Conservation (phyloP, 2,888 invertebrate species). For the Lasioglossum marginatum region DNA sequence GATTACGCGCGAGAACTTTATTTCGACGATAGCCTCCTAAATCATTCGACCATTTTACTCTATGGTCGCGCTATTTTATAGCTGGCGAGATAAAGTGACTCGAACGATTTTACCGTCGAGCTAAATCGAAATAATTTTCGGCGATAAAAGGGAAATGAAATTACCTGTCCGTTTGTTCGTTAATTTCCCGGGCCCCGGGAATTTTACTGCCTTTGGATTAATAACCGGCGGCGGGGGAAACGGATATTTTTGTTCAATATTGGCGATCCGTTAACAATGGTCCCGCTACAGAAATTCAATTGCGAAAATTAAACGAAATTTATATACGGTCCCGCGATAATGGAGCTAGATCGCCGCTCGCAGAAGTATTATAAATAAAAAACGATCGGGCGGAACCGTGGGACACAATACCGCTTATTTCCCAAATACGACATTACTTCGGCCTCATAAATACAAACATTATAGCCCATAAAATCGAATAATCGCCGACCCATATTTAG, state of each 20-base stretch:
- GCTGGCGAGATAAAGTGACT: not conserved
- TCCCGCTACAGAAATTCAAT: slow-evolving; percentile 40
- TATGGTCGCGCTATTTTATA: not conserved
- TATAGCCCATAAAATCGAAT: slow-evolving; percentile 69
- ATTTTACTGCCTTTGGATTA: not conserved
- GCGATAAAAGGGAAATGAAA: not conserved
- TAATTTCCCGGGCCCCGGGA: not conserved
- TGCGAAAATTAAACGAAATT: slow-evolving; percentile 23
- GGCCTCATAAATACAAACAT: slow-evolving; percentile 68
- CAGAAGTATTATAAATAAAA: slow-evolving; percentile 52
- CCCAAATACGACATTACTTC: slow-evolving; percentile 54
- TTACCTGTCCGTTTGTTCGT: not conserved
- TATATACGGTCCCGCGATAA: slow-evolving; percentile 29
- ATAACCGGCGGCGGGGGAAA: slow-evolving; percentile 1
- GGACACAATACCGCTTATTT: slow-evolving; percentile 47
- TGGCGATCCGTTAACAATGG: slow-evolving; percentile 11
- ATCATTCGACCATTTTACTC: not conserved
- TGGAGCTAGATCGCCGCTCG: slow-evolving; percentile 24
- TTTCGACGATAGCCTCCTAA: not conserved
- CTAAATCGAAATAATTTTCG: not conserved
- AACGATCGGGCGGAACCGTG: not conserved
- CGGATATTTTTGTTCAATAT: slow-evolving; percentile 13
- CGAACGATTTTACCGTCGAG: not conserved
- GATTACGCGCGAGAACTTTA: slow-evolving; percentile 15
- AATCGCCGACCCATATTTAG: slow-evolving; percentile 69